A percentile compares a stretch with the other conserved stretches of the same genome.
Conservation (phyloP, 1,140 invertebrate genomes). For the Chironomus striatipennis region DNA sequence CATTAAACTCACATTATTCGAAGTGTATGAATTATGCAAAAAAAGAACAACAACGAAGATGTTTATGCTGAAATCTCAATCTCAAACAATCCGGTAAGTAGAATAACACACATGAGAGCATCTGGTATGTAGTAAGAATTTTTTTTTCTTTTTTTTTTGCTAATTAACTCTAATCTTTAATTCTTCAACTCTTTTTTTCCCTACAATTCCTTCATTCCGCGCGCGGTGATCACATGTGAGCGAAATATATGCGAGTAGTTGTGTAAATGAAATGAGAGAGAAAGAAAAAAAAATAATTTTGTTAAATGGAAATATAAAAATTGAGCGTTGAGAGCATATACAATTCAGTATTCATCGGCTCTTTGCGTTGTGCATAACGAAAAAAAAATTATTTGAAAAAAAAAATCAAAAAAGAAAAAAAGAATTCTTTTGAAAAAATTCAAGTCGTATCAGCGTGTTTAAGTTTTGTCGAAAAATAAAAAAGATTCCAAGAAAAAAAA, state of each 20-base stretch:
- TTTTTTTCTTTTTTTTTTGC: neutral
- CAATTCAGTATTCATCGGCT: constrained; percentile 7
- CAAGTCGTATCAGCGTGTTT: too few relatives aligned
- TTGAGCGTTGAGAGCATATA: neutral
- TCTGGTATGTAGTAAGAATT: neutral
- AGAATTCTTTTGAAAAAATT: neutral
- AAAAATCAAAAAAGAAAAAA: neutral
- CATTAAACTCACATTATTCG: too few relatives aligned
- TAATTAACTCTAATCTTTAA: constrained; percentile 14
- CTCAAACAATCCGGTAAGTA: neutral
- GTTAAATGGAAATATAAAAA: constrained; percentile 15
- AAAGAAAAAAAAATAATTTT: neutral
- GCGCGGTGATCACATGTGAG: neutral
- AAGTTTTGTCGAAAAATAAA: neutral
- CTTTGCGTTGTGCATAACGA: constrained; percentile 3
- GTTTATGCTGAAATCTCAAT: constrained; percentile 9
- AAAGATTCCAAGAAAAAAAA: neutral
- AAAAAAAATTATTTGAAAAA: neutral
- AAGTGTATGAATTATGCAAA: too few relatives aligned
- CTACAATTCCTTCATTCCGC: neutral
- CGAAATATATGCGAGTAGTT: neutral
- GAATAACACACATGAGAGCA: neutral
- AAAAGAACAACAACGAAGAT: neutral
- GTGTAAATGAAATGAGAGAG: neutral
- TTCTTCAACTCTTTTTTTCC: neutral